Evolutionary conservation across 2,113 vertebrate species (phyloP), one percentile per base, ranked within the genome.

Genomic region (Coryphaenoides rupestris): DNA sequence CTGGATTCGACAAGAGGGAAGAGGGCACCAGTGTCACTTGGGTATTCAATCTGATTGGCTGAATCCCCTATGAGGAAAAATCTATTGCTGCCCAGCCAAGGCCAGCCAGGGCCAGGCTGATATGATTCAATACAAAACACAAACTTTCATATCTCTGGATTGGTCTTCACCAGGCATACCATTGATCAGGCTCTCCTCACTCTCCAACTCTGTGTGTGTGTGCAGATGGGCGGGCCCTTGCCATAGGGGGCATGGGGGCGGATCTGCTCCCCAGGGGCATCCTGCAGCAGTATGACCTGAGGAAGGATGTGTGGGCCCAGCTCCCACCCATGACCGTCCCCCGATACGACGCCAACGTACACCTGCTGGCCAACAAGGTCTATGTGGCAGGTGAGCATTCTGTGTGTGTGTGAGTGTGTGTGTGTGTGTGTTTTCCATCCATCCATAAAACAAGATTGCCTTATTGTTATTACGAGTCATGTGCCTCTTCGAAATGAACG

Each of bases 231-330:
- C 86, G 96, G 53, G 93, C 95, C 9, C 93, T 98, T 0, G 94
- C 96, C 0, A 92, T 93, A 0, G 97, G 97, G 0, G 97, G 97
- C 54, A 99, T 99, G 97, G 95, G 95, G 10, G 84, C 90, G 6
- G 96, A 98, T 86, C 92, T 98, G 73, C 86, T 92, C 62, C 95
- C 97, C 0, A 94, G 96, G 75, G 94, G 86, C 76, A 89, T 94
- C 83, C 92, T 99, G 60, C 96, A 98, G 75, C 95, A 98, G 86
- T 99, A 98, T 0, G 96, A 98, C 83, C 92, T 91, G 81, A 90
- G 96, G 40, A 98, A 98, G 84, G 97, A 99, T 60, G 90, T 98
- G 79, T 99, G 97, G 97, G 94, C 94, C 14, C 91, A 95, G 0
- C 91, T 98, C 68, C 94, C 96, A 0, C 90, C 94, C 50, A 98